phyloP scores from a whole-genome alignment of 1,140 invertebrate species.

The Megalopta genalis region DNA sequence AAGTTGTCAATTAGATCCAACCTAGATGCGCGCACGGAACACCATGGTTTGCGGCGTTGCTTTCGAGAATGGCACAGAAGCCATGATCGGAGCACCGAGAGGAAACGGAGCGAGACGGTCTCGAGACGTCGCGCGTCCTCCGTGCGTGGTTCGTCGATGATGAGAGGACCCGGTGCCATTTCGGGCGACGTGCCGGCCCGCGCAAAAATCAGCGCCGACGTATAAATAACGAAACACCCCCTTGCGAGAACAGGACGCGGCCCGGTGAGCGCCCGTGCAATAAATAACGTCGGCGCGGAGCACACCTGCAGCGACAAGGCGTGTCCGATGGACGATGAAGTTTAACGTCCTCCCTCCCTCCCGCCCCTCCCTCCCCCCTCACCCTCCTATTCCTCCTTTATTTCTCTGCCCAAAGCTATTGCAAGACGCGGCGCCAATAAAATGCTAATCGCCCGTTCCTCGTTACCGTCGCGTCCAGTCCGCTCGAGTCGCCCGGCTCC shows the following conservation, averaged over 20 bases:
- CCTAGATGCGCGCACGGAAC: too few relatives aligned
- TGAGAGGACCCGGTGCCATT: background rate
- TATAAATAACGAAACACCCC: conserved; percentile 48
- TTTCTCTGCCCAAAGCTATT: conserved; percentile 48
- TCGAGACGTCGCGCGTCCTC: too few relatives aligned
- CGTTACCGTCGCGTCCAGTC: conserved; percentile 24
- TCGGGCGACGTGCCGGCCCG: background rate
- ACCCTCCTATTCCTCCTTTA: conserved; percentile 21
- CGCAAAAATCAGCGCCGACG: conserved; percentile 43
- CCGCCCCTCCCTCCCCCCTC: background rate
- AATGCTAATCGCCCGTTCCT: conserved; percentile 47
- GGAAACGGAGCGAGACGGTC: too few relatives aligned
- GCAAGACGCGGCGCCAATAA: conserved; percentile 50
- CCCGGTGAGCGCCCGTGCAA: conserved; percentile 8
- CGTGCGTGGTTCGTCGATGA: background rate
- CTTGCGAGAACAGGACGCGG: conserved; percentile 9
- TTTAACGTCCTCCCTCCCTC: conserved; percentile 18
- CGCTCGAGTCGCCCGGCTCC: background rate
- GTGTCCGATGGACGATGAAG: conserved; percentile 47
- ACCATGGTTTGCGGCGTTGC: too few relatives aligned
- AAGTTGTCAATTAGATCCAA: too few relatives aligned
- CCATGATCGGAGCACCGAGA: too few relatives aligned
- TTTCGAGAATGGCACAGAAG: too few relatives aligned
- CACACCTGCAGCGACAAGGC: conserved; percentile 52
- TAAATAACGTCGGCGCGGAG: conserved; percentile 48